A percentile compares a stretch with the other conserved stretches of the same genome.
Conservation (phyloP, 2,113 vertebrate species). For the Albula goreensis region DNA sequence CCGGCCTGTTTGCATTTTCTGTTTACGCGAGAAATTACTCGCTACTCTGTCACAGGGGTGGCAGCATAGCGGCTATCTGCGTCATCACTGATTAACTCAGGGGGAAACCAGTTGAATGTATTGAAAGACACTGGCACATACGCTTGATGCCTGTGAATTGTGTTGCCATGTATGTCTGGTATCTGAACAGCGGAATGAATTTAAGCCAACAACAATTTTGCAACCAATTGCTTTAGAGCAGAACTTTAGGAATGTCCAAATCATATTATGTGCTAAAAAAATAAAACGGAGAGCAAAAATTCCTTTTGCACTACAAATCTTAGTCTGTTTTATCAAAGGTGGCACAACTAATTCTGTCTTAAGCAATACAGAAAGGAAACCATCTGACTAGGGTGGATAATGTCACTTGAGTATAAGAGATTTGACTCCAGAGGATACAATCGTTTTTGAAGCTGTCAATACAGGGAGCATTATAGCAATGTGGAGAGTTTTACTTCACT, state of each 20-base stretch:
- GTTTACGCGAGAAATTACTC: constrained; percentile 37
- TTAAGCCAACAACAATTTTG: neutral
- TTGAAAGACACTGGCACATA: neutral
- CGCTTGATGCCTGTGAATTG: neutral
- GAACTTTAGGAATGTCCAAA: neutral
- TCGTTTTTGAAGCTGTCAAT: too few relatives aligned
- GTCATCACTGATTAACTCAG: constrained; percentile 48
- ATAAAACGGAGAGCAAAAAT: neutral
- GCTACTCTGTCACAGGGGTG: constrained; percentile 10
- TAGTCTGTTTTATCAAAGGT: neutral
- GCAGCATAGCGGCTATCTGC: constrained; percentile 23
- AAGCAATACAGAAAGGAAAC: neutral
- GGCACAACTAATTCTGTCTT: neutral
- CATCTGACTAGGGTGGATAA: neutral
- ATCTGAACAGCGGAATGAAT: neutral
- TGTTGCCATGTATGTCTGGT: neutral
- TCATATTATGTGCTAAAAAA: neutral
- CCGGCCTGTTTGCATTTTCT: constrained; percentile 23
- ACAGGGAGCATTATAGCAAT: neutral
- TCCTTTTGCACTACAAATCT: neutral
- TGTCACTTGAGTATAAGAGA: neutral
- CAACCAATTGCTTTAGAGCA: neutral
- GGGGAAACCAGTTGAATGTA: neutral
- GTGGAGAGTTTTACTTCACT: neutral
- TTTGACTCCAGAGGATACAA: neutral